A percentile compares a stretch with the other conserved stretches of the same genome.
Evolutionary conservation across 2,888 invertebrate species (phyloP).

Genomic region (Synanthedon myopaeformis): DNA sequence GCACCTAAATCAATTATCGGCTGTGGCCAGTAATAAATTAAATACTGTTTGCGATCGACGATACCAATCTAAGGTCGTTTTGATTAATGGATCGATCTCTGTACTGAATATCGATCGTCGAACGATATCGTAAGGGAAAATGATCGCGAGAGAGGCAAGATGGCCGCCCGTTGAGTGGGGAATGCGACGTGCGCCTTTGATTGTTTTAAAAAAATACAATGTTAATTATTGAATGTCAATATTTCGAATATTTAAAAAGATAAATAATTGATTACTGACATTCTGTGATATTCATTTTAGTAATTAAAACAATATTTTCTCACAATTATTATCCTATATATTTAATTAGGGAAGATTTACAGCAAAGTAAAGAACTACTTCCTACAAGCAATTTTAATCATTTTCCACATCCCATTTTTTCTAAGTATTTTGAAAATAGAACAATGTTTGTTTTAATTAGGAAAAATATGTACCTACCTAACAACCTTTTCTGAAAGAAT

Average conservation of each 20-base stretch:
- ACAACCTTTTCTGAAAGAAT: too few species aligned
- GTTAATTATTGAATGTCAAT: not conserved
- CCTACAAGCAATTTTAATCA: too few species aligned
- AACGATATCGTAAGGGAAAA: conserved; percentile 35
- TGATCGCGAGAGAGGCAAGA: conserved; percentile 40
- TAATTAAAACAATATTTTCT: too few species aligned
- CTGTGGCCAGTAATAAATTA: conserved; percentile 52
- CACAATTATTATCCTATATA: too few species aligned
- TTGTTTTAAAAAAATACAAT: not conserved
- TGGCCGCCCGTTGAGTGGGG: conserved; percentile 55
- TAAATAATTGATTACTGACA: too few species aligned
- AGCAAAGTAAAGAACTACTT: too few species aligned
- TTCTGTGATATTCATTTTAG: too few species aligned
- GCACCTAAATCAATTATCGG: conserved; percentile 57
- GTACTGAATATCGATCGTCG: conserved; percentile 39
- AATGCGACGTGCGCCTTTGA: conserved; percentile 7
- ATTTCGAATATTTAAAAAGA: not conserved
- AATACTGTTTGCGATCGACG: conserved; percentile 57
- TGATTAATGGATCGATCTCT: conserved; percentile 60
- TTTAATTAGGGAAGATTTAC: too few species aligned
- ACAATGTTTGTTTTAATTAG: too few species aligned
- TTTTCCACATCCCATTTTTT: too few species aligned
- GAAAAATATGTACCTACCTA: too few species aligned
- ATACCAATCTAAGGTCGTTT: conserved; percentile 52
- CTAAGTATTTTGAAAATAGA: too few species aligned